Percentiles rank a stretch among this genome's conserved stretches.
Conservation (phyloP, 1,140 invertebrate species). For the Zophobas morio region DNA sequence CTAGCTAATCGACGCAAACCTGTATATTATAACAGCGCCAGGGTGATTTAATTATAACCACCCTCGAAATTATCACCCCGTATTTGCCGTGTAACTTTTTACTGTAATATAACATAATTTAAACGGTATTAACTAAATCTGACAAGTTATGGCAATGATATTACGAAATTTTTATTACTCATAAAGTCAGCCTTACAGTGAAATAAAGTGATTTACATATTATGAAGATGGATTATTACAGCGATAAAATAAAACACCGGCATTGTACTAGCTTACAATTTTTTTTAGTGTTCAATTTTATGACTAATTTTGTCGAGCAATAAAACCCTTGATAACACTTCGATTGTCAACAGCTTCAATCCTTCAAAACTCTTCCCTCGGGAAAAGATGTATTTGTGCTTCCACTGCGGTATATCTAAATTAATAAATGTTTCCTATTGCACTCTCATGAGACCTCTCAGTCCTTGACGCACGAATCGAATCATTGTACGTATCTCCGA, state of each 20-base stretch:
- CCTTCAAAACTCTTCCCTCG: conserved; percentile 1
- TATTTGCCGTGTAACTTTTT: background rate
- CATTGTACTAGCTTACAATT: too few species aligned
- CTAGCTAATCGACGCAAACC: conserved; percentile 10
- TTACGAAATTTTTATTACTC: too few species aligned
- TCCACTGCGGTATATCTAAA: conserved; percentile 41
- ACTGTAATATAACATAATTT: background rate
- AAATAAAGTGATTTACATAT: too few species aligned
- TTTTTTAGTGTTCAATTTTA: too few species aligned
- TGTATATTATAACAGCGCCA: conserved; percentile 1
- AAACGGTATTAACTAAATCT: too few species aligned
- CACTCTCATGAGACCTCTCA: background rate
- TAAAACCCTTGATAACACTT: too few species aligned
- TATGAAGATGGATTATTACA: too few species aligned
- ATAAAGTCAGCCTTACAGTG: too few species aligned
- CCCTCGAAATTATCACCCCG: background rate
- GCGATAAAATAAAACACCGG: too few species aligned
- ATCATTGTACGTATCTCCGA: background rate
- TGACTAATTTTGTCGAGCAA: too few species aligned
- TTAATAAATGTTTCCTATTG: conserved; percentile 23
- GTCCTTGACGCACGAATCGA: background rate
- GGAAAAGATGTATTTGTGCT: conserved; percentile 41
- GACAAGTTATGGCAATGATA: too few species aligned
- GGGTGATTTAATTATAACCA: conserved; percentile 5
- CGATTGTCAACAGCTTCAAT: background rate